Conservation (phyloP, 2,797 vertebrate species). For the Limnodromus scolopaceus region DNA sequence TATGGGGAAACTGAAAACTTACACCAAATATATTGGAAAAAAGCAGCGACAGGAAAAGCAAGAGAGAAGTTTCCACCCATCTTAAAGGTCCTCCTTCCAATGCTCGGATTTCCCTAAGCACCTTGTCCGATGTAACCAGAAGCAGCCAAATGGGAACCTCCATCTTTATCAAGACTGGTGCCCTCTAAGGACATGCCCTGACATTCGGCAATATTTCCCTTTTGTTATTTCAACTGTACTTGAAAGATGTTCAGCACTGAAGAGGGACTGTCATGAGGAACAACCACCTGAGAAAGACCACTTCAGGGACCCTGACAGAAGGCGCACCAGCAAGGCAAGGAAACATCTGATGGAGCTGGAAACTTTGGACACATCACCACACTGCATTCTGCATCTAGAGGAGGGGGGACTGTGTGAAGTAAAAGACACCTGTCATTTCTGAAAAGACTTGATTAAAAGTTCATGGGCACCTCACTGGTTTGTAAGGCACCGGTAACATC, state of each 20-base stretch:
- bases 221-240: not conserved
- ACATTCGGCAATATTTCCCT: not conserved
- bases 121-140: not conserved
- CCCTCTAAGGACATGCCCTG: rapidly evolving
- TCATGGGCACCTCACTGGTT: not conserved
- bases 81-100: not conserved
- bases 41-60: not conserved
- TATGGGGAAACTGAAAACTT: rapidly evolving
- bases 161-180: not conserved
- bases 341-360: not conserved
- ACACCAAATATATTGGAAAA: rapidly evolving
- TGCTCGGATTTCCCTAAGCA: not conserved
- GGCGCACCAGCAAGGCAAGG: not conserved
- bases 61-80: not conserved
- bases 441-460: not conserved
- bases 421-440: not conserved
- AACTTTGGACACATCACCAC: not conserved
- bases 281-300: not conserved
- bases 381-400: not conserved
- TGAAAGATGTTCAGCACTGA: not conserved
- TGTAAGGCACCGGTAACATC: not conserved
- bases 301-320: not conserved
- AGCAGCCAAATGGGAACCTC: not conserved
- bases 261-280: not conserved
- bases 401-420: not conserved